phyloP scores from a whole-genome alignment of 2,113 vertebrate species.

The Microcebus griseorufus region DNA sequence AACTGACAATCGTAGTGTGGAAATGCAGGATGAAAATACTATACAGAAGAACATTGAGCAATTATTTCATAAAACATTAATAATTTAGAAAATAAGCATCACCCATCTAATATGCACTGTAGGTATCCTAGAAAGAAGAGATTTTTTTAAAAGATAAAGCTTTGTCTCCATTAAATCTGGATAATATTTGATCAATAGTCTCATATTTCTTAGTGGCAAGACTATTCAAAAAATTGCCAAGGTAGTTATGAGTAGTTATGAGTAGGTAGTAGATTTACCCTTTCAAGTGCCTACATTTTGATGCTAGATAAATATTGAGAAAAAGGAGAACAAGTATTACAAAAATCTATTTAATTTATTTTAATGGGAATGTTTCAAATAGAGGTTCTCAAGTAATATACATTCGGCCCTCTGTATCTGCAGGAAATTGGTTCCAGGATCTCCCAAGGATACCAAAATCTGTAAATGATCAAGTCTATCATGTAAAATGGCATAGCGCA shows the following conservation, averaged over 20 bases:
- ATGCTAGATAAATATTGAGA: neutral
- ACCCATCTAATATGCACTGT: neutral
- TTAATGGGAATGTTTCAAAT: neutral
- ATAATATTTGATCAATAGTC: neutral
- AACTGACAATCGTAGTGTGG: neutral
- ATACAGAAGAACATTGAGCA: neutral
- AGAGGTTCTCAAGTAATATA: neutral
- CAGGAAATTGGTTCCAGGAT: neutral
- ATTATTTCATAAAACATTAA: neutral
- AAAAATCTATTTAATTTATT: neutral
- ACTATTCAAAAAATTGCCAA: neutral
- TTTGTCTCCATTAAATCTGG: neutral
- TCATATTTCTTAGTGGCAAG: neutral
- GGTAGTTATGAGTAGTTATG: neutral
- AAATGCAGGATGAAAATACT: neutral
- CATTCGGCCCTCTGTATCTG: neutral
- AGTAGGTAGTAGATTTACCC: neutral
- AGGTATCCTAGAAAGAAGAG: neutral
- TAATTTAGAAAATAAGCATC: slow-evolving; percentile 39
- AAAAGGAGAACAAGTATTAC: neutral
- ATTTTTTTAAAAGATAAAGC: neutral
- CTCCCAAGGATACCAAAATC: neutral
- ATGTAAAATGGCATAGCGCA: neutral
- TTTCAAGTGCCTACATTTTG: neutral
- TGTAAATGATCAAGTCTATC: neutral